phyloP scores from a whole-genome alignment of 2,888 invertebrate species.

The Caenorhabditis angaria region DNA sequence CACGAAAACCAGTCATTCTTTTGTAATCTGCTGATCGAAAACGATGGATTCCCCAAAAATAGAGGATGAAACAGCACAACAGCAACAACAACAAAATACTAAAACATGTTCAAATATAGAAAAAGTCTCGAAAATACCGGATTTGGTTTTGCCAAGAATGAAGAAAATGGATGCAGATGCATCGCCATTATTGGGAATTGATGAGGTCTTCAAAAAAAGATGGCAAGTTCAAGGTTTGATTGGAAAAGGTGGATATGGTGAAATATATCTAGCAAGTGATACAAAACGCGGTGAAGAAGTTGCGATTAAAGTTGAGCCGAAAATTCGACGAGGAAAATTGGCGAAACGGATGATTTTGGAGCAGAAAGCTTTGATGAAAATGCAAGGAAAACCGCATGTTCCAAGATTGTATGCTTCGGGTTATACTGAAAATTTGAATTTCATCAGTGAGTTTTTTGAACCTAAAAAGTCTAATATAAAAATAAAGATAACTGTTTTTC shows the following conservation, averaged over 20 bases:
- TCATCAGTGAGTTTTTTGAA: constrained; percentile 21
- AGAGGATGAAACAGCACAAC: no score
- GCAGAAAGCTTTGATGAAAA: constrained; percentile 50
- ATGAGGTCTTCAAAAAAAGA: constrained; percentile 42
- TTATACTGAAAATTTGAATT: constrained; percentile 38
- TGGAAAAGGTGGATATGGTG: constrained; percentile 56
- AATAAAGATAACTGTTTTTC: constrained; percentile 3
- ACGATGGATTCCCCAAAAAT: no score
- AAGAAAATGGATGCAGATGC: constrained; percentile 7
- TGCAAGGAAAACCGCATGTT: constrained; percentile 60
- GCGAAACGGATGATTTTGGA: constrained; percentile 61
- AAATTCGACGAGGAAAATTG: constrained; percentile 45
- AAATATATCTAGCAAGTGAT: constrained; percentile 58
- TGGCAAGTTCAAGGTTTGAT: constrained; percentile 49
- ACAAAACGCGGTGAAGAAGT: constrained; percentile 45
- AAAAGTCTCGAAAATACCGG: no score
- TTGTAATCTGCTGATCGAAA: no score
- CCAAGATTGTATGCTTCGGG: constrained; percentile 57
- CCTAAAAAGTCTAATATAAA: background rate
- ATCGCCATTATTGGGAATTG: constrained; percentile 36
- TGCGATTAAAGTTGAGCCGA: constrained; percentile 61
- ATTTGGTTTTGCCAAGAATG: constrained; percentile 2
- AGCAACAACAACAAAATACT: no score
- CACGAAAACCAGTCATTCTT: no score
- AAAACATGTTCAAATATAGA: constrained; percentile 2